phyloP scores from a whole-genome alignment of 2,797 vertebrate species.

The Accipiter fasciatus region DNA sequence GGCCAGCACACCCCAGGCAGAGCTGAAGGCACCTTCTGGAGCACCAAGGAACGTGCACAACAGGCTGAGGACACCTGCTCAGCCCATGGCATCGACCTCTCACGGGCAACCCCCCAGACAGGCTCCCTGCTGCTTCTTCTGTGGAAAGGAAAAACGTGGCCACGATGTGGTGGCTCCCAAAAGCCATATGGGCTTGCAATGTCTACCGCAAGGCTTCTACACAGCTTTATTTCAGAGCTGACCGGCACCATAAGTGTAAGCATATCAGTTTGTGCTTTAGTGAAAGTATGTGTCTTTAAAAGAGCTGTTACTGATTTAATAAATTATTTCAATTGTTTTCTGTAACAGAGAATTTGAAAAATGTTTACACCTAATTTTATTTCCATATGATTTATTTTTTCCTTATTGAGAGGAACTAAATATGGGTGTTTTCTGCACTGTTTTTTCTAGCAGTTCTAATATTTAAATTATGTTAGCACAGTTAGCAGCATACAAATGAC shows the following conservation, averaged over 20 bases:
- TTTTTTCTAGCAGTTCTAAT: background rate
- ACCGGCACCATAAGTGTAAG: background rate
- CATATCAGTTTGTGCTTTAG: background rate
- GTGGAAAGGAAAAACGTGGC: rapidly evolving
- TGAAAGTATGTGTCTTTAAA: background rate
- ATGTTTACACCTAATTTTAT: background rate
- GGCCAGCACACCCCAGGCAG: background rate
- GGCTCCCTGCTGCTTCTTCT: background rate
- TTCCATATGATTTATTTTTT: constrained; percentile 3
- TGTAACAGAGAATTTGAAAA: background rate
- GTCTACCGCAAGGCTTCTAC: background rate
- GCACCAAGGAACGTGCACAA: rapidly evolving
- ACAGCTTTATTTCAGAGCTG: background rate
- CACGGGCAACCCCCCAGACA: rapidly evolving
- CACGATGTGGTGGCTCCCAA: background rate
- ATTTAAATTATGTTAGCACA: background rate
- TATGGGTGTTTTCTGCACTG: background rate
- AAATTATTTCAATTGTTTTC: background rate
- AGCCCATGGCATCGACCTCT: background rate
- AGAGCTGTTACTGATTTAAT: background rate
- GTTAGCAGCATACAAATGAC: background rate
- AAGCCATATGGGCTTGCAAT: background rate
- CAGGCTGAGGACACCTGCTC: background rate
- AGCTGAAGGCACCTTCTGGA: background rate
- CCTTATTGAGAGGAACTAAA: background rate